Evolutionary conservation across 1,140 invertebrate genomes (phyloP), one percentile per base, ranked within the genome.

Genomic region (Aphelinus atriplicis): DNA sequence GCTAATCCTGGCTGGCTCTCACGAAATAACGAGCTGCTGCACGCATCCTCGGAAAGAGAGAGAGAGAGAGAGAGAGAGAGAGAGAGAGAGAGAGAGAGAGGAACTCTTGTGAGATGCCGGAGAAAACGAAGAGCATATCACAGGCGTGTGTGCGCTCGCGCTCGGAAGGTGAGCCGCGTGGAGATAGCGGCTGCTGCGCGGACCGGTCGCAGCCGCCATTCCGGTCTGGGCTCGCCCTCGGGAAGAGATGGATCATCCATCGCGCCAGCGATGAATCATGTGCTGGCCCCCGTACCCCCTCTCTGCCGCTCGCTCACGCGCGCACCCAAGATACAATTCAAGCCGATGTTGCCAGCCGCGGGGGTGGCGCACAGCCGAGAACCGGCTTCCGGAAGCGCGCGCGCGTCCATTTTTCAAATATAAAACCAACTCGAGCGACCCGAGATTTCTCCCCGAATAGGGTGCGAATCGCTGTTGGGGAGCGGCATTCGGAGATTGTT

Each of bases 201-300:
- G 43, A 57, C 62, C 53, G 61, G 9, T 50, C 45, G 60, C 45
- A n/a, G 26, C 26, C 26, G 26, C 26, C 26, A 26, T 26, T 26
- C 26, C 26, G 26, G 26, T 26, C 26, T 9, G 58, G 3, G 4
- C 1, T 45, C 48, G 48, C 46, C 46, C 81, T 80, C 79, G 83
- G 82, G 80, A 86, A 84, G 84, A 88, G 84, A 87, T 85, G 85
- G 85, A 87, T 87, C 84, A 87, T 87, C 84, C 84, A 86, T 86
- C 85, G 85, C 82, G 82, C 82, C 81, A 71, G 84, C 85, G 81
- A 88, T 88, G 86, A 86, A 87, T 87, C 87, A 88, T 86, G 85
- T 78, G 79, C 26, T 26, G 26, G 26, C 26, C 26, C 26, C 26
- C 26, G 26, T 26, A 86, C 81, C 77, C 81, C 81, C 82, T 79